Evolutionary conservation across 2,888 invertebrate species (phyloP).

Genomic region (Ophioninae sp.): DNA sequence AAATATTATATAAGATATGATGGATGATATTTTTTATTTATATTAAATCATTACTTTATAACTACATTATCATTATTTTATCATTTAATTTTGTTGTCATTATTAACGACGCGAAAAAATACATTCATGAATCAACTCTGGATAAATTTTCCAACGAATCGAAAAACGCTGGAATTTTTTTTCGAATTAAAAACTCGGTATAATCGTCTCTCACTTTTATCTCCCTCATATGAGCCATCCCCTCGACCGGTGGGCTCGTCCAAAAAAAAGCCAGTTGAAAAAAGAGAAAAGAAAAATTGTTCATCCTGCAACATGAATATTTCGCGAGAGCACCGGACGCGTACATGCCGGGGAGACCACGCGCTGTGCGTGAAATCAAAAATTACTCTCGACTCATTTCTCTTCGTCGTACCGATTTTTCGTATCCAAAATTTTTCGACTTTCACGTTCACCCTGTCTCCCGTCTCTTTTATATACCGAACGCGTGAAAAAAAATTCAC

Average conservation of each 20-base stretch:
- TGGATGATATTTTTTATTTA: no score
- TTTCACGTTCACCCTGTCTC: conserved; percentile 45
- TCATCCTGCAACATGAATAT: conserved; percentile 17
- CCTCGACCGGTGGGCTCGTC: conserved; percentile 33
- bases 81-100: no score
- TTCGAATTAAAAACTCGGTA: conserved; percentile 20
- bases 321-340: neutral
- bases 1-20: no score
- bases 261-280: conserved; percentile 2
- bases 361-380: conserved; percentile 60
- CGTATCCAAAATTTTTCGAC: conserved; percentile 54
- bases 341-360: neutral
- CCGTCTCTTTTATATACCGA: neutral
- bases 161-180: conserved; percentile 1
- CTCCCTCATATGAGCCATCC: conserved; percentile 5
- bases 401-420: conserved; percentile 10
- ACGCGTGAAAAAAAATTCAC: conserved; percentile 9
- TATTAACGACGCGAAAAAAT: no score
- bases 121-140: no score
- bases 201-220: conserved; percentile 4
- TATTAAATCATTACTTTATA: no score
- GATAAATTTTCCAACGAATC: no score
- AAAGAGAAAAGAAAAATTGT: conserved; percentile 18
- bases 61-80: no score
- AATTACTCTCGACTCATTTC: conserved; percentile 42